Evolutionary conservation across 2,888 invertebrate genomes (phyloP).

Genomic region (Dicyrtoma fusca): DNA sequence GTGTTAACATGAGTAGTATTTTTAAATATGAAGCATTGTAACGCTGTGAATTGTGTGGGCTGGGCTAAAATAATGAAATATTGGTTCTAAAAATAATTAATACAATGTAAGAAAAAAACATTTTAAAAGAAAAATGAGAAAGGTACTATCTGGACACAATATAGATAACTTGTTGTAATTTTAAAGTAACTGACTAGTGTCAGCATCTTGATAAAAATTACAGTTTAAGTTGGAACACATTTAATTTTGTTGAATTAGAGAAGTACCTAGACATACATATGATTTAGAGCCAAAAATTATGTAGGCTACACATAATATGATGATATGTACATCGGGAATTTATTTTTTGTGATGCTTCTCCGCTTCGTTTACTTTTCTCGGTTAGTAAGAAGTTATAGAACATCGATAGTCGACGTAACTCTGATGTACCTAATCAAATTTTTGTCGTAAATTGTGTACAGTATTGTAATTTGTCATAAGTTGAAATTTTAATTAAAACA

Average conservation of each 20-base stretch:
- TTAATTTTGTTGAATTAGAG: conserved; percentile 2
- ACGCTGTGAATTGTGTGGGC: too few relatives aligned
- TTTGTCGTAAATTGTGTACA: conserved; percentile 7
- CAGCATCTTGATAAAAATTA: too few relatives aligned
- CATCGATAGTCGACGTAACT: neutral
- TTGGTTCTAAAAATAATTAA: neutral
- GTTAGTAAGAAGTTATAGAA: conserved; percentile 1
- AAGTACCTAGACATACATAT: neutral
- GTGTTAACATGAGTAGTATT: too few relatives aligned
- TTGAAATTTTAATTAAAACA: conserved; percentile 1
- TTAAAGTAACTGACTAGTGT: too few relatives aligned
- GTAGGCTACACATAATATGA: neutral
- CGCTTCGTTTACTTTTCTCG: too few relatives aligned
- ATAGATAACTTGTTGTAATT: neutral
- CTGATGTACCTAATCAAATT: conserved; percentile 21
- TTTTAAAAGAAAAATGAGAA: neutral
- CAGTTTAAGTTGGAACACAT: conserved; percentile 4
- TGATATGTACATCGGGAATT: conserved; percentile 5
- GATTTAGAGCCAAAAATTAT: neutral
- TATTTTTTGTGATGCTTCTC: too few relatives aligned
- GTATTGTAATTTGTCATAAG: neutral
- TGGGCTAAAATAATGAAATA: neutral
- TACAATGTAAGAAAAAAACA: neutral
- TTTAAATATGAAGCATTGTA: too few relatives aligned
- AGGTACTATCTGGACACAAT: too few relatives aligned